phyloP scores from a whole-genome alignment of 2,113 vertebrate genomes.

The Pollachius pollachius region DNA sequence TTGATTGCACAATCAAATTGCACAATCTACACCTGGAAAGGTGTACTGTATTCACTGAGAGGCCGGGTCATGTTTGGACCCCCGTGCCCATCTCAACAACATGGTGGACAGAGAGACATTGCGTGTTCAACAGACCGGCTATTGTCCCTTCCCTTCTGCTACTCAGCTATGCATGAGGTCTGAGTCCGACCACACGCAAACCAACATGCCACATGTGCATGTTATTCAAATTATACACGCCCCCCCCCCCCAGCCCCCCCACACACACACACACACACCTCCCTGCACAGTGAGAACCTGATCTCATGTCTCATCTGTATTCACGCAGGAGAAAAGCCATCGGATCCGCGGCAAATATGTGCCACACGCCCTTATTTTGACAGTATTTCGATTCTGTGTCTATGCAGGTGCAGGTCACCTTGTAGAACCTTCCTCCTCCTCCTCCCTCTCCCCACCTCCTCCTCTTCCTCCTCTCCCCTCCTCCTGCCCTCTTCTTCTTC shows the following conservation, averaged over 20 bases:
- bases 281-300: conserved; percentile 7
- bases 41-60: too few relatives aligned
- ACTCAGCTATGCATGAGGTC: conserved; percentile 54
- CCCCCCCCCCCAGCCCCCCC: background rate
- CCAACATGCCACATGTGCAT: conserved; percentile 52
- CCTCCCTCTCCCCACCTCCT: background rate
- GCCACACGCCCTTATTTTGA: conserved; percentile 23
- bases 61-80: background rate
- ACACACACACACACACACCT: background rate
- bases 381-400: conserved; percentile 1
- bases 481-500: too few relatives aligned
- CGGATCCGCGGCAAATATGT: conserved; percentile 16
- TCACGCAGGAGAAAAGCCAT: conserved; percentile 53
- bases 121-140: too few relatives aligned
- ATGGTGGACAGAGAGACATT: background rate
- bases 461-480: too few relatives aligned
- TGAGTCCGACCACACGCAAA: conserved; percentile 32
- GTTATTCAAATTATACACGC: background rate
- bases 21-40: too few relatives aligned
- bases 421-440: background rate
- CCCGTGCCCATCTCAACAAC: background rate
- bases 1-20: background rate
- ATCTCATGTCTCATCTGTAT: conserved; percentile 59
- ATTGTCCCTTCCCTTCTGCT: conserved; percentile 21
- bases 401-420: conserved; percentile 42